Conservation (phyloP, 2,113 vertebrate species). For the Pungitius pungitius region DNA sequence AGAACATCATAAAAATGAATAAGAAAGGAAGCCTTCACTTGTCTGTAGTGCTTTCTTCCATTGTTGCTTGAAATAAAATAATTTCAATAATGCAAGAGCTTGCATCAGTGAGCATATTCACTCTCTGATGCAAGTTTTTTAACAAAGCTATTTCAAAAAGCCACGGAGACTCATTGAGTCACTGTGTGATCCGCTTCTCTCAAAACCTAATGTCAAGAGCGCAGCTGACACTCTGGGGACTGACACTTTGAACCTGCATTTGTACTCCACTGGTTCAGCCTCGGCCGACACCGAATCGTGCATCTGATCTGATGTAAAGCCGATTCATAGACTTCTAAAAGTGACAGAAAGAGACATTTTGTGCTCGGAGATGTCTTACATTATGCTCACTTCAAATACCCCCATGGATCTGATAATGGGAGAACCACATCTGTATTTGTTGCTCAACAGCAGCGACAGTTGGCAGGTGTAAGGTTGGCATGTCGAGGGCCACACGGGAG, state of each 20-base stretch:
- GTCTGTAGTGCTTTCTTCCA: neutral
- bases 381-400: neutral
- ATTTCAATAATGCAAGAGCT: conserved; percentile 46
- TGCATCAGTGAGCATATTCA: conserved; percentile 39
- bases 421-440: neutral
- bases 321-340: conserved; percentile 20
- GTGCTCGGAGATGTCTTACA: neutral
- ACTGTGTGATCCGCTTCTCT: conserved; percentile 44
- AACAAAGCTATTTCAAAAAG: conserved; percentile 36
- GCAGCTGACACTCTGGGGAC: conserved; percentile 45
- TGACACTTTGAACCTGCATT: conserved; percentile 58
- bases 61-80: conserved; percentile 47
- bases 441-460: neutral
- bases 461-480: neutral
- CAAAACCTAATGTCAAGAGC: conserved; percentile 46
- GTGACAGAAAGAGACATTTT: conserved; percentile 3
- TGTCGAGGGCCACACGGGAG: neutral
- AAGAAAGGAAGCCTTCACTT: conserved; percentile 5
- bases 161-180: conserved; percentile 42
- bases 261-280: conserved; percentile 25
- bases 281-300: conserved; percentile 11
- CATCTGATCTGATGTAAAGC: conserved; percentile 54
- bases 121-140: conserved; percentile 50
- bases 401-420: neutral
- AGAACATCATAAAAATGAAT: neutral